A percentile compares a stretch with the other conserved stretches of the same genome.
These are phyloP conservation scores for Cynaeus angustus DNA, from an alignment of 2,888 invertebrate species.

Conservation along the genomic window DNA sequence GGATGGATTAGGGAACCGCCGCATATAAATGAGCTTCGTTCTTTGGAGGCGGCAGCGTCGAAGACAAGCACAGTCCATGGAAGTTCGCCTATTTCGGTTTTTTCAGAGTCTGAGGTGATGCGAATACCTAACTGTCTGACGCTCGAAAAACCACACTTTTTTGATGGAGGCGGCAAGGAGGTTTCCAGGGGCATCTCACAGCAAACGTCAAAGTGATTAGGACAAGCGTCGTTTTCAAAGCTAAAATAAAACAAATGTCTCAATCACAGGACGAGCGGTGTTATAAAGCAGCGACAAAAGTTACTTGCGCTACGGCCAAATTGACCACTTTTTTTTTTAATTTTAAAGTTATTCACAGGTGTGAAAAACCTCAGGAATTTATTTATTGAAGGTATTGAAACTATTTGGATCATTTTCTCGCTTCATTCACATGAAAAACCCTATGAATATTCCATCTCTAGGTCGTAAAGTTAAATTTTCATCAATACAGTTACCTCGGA, in stretches of 20 bases:
- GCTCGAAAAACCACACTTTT: conserved; percentile 80
- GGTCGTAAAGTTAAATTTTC: not conserved
- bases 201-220: conserved; percentile 74
- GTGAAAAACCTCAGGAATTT: no score
- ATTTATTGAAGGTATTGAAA: no score
- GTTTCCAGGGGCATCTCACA: conserved; percentile 68
- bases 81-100: conserved; percentile 83
- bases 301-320: not conserved
- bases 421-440: no score
- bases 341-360: no score
- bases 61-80: conserved; percentile 86
- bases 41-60: conserved; percentile 70
- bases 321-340: no score
- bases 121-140: conserved; percentile 78
- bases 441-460: conserved; percentile 9
- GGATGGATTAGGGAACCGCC: conserved; percentile 85
- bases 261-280: not conserved
- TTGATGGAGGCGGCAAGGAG: conserved; percentile 45
- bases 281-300: not conserved
- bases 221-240: conserved; percentile 67
- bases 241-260: conserved; percentile 46
- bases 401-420: no score
- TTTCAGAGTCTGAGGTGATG: conserved; percentile 76
- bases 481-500: not conserved
- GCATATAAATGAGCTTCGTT: conserved; percentile 71